Evolutionary conservation across 23 tunicate genomes (phyloP).

Genomic region (Styela plicata): DNA sequence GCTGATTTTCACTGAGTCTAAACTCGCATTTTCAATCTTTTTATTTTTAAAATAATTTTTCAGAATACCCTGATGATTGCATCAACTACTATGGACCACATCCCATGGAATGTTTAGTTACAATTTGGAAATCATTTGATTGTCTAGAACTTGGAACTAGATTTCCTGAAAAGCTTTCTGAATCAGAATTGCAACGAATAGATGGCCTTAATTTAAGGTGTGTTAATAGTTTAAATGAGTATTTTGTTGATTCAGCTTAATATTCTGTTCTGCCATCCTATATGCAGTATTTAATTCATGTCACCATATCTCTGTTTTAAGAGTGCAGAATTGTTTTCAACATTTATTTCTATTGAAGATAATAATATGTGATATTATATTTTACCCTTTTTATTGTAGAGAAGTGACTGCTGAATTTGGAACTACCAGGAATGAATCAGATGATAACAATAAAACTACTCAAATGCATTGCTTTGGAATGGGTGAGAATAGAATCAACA

Average conservation of each 20-base stretch:
- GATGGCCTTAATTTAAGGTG: background rate
- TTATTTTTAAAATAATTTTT: background rate
- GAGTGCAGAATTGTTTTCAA: too few species aligned
- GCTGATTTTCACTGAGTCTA: too few species aligned
- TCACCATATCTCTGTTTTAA: too few species aligned
- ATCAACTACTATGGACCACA: too few species aligned
- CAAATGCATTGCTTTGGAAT: conserved; percentile 26
- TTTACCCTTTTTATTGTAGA: background rate
- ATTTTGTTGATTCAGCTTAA: too few species aligned
- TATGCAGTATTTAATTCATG: too few species aligned
- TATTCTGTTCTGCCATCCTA: too few species aligned
- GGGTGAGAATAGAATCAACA: background rate
- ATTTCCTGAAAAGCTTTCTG: conserved; percentile 16
- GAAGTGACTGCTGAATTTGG: background rate
- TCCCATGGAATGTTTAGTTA: too few species aligned
- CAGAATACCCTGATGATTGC: conserved; percentile 21
- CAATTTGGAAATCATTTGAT: conserved; percentile 6
- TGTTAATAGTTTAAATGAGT: too few species aligned
- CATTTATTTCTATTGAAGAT: too few species aligned
- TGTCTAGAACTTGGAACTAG: background rate
- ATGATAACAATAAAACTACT: background rate
- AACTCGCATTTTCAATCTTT: too few species aligned
- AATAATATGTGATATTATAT: too few species aligned
- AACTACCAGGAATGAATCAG: background rate
- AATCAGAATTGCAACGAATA: background rate